Evolutionary conservation across 2,888 invertebrate genomes (phyloP), one percentile per base, ranked within the genome.

Genomic region (Andrena hattorfiana): DNA sequence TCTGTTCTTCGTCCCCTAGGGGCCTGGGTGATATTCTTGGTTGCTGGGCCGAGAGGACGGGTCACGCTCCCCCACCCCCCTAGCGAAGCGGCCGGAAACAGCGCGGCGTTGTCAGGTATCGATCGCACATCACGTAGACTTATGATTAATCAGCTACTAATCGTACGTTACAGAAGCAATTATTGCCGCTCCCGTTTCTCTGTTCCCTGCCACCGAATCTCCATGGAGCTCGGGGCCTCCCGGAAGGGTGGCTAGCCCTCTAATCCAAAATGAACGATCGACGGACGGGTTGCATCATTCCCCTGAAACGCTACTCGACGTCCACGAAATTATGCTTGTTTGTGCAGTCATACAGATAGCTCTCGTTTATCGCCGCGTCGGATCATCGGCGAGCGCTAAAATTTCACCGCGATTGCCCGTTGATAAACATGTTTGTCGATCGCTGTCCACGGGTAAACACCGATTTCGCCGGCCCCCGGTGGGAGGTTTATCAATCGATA

Each of bases 341-440:
- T 10, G 56, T 26, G 10, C 10, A 10, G 10, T 26, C 56, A 0
- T 26, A 3, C 10, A 26, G 56, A 56, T 10, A 20, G n/a, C 13
- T 13, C n/a, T 16, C 42, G 48, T 23, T 70, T 69, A 70, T 81
- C 67, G 7, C 16, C 26, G 13, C 16, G 0, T 8, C 32, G 56
- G 13, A 26, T 76, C 67, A 68, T 63, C 64, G 60, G 76, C 48
- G 63, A 75, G 75, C 63, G 67, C 3, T 59, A 28, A 48, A 83
- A 78, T 83, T 71, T 78, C 28, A 42, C 66, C 63, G 62, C 49
- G 67, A 59, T 67, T n/a, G 49, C 23, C 26, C 54, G 66, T 23
- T 48, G 70, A 48, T 83, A 83, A 77, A 84, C 74, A 69, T 67
- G 83, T 83, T 66, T 73, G 68, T 42, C 26, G n/a, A 1, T 26